Percentiles rank a stretch among this genome's conserved stretches.
Conservation (phyloP, 2,888 invertebrate genomes). For the Horisme vitalbata region DNA sequence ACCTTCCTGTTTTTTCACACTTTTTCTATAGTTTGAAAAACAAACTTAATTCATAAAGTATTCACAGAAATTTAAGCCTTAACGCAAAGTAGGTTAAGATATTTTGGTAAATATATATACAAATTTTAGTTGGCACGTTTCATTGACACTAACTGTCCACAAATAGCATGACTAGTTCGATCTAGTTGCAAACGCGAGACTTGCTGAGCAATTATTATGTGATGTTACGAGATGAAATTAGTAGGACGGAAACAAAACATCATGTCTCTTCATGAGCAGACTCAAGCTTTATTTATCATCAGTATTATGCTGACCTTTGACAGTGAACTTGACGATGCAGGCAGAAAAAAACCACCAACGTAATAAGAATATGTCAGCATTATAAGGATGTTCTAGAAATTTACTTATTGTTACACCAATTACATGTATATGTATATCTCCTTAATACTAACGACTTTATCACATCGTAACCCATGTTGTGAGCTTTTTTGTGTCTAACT, state of each 20-base stretch:
- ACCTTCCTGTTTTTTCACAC: constrained; percentile 26
- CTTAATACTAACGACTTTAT: not conserved
- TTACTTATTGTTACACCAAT: not conserved
- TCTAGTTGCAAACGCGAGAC: constrained; percentile 41
- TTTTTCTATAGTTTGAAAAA: constrained; percentile 15
- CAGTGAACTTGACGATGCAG: constrained; percentile 36
- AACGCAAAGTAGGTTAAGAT: constrained; percentile 48
- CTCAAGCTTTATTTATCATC: constrained; percentile 26
- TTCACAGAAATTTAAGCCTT: constrained; percentile 12
- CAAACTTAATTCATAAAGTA: not conserved
- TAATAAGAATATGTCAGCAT: not conserved
- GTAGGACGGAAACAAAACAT: no score
- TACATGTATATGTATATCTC: not conserved
- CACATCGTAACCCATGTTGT: not conserved
- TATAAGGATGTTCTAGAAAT: constrained; percentile 1
- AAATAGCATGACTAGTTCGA: constrained; percentile 63
- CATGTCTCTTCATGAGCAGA: constrained; percentile 9
- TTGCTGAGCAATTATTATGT: constrained; percentile 15
- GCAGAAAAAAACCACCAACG: constrained; percentile 2
- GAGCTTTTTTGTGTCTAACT: constrained; percentile 6
- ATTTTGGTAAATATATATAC: constrained; percentile 60
- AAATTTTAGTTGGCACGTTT: constrained; percentile 65
- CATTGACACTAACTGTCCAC: constrained; percentile 58
- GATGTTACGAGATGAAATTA: not conserved
- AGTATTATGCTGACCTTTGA: constrained; percentile 35